Conservation (phyloP, 2,888 invertebrate genomes). For the Epsilonema sp. region DNA sequence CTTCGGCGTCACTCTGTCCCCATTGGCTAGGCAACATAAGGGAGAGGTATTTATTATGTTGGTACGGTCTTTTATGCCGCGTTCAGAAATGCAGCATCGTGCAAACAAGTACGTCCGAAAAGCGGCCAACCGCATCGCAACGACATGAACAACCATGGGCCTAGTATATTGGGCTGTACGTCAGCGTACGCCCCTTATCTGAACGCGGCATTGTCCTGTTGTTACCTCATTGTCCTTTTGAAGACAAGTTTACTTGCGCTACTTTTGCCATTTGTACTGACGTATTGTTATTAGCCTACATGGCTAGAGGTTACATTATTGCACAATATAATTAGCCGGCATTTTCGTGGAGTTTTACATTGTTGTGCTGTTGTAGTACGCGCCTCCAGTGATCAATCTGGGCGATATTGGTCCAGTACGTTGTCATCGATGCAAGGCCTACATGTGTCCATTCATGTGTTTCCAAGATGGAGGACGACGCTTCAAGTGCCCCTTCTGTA, state of each 20-base stretch:
- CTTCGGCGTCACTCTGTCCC: slow-evolving; percentile 69
- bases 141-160: too few relatives aligned
- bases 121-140: too few relatives aligned
- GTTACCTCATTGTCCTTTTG: too few relatives aligned
- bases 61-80: too few relatives aligned
- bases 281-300: not conserved
- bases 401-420: slow-evolving; percentile 82
- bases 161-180: too few relatives aligned
- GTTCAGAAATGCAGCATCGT: too few relatives aligned
- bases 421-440: slow-evolving; percentile 91
- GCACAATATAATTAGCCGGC: slow-evolving; percentile 72
- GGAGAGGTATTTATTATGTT: slow-evolving; percentile 22
- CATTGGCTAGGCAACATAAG: slow-evolving; percentile 54
- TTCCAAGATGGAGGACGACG: slow-evolving; percentile 88
- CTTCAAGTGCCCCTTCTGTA: slow-evolving; percentile 88
- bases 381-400: slow-evolving; percentile 61
- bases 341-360: not conserved
- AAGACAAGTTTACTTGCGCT: too few relatives aligned
- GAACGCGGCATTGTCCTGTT: too few relatives aligned
- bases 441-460: slow-evolving; percentile 97
- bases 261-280: too few relatives aligned
- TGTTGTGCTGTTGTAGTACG: slow-evolving; percentile 23
- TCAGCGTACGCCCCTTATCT: too few relatives aligned
- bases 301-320: too few relatives aligned
- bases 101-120: too few relatives aligned